Conservation (phyloP, 1,140 invertebrate genomes). For the Mesaphorura yosii region DNA sequence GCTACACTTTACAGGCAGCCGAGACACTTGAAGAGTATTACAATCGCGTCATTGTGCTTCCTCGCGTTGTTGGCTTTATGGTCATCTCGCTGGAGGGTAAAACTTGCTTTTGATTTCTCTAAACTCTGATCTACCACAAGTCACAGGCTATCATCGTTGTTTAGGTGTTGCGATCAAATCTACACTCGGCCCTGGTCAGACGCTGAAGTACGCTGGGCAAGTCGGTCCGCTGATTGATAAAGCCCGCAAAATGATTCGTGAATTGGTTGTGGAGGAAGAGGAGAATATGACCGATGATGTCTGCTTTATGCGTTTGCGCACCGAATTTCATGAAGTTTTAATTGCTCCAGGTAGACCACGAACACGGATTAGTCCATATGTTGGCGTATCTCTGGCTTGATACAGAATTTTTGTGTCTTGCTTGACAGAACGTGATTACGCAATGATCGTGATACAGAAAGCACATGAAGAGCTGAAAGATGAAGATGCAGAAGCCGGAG, state of each 20-base stretch:
- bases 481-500: no score
- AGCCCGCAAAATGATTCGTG: not conserved
- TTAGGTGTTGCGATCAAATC: slow-evolving; percentile 3
- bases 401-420: no score
- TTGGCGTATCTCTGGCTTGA: no score
- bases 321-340: slow-evolving; percentile 1
- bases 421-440: no score
- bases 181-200: not conserved
- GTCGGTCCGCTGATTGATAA: slow-evolving; percentile 2
- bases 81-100: not conserved
- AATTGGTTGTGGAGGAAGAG: slow-evolving; percentile 3
- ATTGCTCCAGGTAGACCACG: not conserved
- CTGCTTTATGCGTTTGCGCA: not conserved
- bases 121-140: not conserved
- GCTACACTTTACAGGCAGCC: no score
- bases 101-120: not conserved
- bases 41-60: not conserved
- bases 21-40: not conserved
- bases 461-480: no score
- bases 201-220: slow-evolving; percentile 1
- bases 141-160: not conserved
- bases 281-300: slow-evolving; percentile 3
- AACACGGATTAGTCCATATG: not conserved
- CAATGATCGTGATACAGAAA: no score
- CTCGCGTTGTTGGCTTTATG: slow-evolving; percentile 2